phyloP scores from a whole-genome alignment of 2,888 invertebrate genomes.

The Agriopis marginaria region DNA sequence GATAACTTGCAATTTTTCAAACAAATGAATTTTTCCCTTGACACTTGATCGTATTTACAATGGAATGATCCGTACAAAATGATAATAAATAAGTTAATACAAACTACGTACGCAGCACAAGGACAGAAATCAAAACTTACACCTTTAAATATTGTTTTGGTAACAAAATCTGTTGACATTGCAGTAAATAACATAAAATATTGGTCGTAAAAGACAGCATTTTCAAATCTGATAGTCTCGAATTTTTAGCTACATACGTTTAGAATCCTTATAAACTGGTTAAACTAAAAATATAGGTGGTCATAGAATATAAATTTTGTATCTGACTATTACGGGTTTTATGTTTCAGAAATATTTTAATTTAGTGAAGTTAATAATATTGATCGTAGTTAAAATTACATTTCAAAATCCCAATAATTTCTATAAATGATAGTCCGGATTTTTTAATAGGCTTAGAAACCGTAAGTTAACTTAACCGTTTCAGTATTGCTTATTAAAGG shows the following conservation, averaged over 20 bases:
- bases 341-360: too few species aligned
- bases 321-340: too few species aligned
- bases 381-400: too few species aligned
- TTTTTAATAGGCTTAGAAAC: neutral
- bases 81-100: conserved; percentile 49
- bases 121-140: conserved; percentile 70
- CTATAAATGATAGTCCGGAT: too few species aligned
- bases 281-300: too few species aligned
- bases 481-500: neutral
- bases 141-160: conserved; percentile 55
- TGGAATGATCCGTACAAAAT: conserved; percentile 60
- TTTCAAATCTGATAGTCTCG: neutral
- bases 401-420: too few species aligned
- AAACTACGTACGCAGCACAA: conserved; percentile 75
- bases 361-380: too few species aligned
- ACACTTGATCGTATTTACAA: conserved; percentile 86
- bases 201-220: neutral
- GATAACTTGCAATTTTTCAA: conserved; percentile 49
- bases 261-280: neutral
- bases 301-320: too few species aligned
- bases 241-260: neutral
- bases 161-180: conserved; percentile 58
- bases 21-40: conserved; percentile 62
- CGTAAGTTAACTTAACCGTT: neutral
- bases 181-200: neutral